A percentile compares a stretch with the other conserved stretches of the same genome.
phyloP scores from a whole-genome alignment of 2,113 vertebrate genomes.

The Tragulus kanchil region DNA sequence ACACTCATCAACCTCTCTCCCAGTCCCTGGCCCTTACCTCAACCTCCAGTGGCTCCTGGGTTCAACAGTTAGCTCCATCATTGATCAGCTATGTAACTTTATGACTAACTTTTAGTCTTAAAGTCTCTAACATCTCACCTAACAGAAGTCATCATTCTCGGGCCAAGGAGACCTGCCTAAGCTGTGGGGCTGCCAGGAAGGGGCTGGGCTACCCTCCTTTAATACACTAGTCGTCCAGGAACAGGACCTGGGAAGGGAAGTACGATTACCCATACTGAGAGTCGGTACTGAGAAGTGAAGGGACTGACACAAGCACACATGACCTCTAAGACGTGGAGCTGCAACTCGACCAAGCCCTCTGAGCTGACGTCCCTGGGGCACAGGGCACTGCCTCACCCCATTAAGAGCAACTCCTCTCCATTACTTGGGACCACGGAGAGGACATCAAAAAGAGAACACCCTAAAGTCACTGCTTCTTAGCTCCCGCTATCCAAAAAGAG shows the following conservation, averaged over 20 bases:
- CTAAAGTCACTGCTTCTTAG: neutral
- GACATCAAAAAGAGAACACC: neutral
- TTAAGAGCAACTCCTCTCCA: neutral
- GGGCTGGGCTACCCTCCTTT: neutral
- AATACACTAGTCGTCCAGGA: neutral
- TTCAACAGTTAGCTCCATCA: constrained; percentile 6
- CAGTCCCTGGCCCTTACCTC: neutral
- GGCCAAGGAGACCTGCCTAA: neutral
- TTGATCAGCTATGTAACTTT: neutral
- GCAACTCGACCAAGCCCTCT: neutral
- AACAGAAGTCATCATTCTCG: neutral
- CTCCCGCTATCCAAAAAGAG: neutral
- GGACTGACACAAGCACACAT: neutral
- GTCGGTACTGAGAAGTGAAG: neutral
- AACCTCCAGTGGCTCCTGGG: neutral
- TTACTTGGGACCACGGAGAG: neutral
- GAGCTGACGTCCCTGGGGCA: neutral
- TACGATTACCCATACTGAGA: neutral
- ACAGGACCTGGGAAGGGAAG: neutral
- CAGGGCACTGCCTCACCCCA: neutral
- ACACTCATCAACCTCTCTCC: neutral
- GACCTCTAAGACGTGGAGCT: neutral
- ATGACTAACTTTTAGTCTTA: neutral
- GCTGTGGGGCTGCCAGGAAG: neutral
- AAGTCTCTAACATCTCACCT: neutral